A percentile compares a stretch with the other conserved stretches of the same genome.
phyloP scores from a whole-genome alignment of 2,113 vertebrate genomes.

The Ciconia stormi region DNA sequence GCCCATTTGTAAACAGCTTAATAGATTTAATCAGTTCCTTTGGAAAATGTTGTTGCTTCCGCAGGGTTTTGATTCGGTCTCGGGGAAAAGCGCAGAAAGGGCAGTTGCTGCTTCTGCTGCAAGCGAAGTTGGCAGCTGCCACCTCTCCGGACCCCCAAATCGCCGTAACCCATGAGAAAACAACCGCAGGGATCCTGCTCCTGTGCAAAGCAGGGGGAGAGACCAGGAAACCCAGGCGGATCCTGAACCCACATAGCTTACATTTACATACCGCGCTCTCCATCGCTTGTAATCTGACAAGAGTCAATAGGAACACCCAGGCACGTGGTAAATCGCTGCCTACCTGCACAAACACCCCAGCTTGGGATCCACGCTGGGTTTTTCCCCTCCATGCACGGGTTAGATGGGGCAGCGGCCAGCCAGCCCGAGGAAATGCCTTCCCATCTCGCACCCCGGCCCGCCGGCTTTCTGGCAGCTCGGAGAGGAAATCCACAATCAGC shows the following conservation, averaged over 20 bases:
- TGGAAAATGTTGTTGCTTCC: conserved; percentile 76
- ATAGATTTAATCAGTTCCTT: conserved; percentile 62
- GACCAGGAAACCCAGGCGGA: conserved; percentile 24
- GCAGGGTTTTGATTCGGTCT: not conserved
- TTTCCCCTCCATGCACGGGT: not conserved
- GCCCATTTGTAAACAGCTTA: conserved; percentile 56
- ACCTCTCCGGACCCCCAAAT: not conserved
- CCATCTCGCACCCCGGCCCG: not conserved
- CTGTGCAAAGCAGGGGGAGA: not conserved
- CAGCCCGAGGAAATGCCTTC: not conserved
- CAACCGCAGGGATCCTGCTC: not conserved
- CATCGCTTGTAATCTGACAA: conserved; percentile 6
- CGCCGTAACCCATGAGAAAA: not conserved
- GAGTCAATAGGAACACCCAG: conserved; percentile 58
- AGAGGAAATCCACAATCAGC: not conserved
- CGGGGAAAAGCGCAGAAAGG: not conserved
- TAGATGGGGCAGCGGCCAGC: not conserved
- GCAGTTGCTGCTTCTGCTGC: not conserved
- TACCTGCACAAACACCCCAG: not conserved
- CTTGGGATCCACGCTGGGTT: not conserved
- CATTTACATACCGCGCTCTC: not conserved
- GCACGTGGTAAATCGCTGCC: not conserved
- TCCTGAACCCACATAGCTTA: not conserved
- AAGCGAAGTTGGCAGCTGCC: not conserved
- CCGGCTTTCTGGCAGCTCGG: not conserved